Conservation (phyloP, 2,888 invertebrate genomes). For the Oasisia sp. region DNA sequence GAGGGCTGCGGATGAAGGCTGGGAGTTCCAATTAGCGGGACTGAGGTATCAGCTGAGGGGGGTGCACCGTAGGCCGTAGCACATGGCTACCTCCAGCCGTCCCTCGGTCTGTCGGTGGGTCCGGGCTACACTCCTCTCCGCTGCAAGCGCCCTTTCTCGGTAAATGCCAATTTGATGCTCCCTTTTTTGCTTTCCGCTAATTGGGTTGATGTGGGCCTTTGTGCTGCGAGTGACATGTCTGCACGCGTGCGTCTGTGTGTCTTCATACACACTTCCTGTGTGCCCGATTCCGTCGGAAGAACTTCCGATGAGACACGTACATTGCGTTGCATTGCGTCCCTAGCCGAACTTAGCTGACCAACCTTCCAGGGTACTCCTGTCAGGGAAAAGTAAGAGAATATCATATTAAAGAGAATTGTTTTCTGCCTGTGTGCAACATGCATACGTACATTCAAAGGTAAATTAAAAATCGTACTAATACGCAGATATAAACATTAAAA, state of each 20-base stretch:
- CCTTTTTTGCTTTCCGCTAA: not conserved
- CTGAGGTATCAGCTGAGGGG: not conserved
- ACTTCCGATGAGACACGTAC: not conserved
- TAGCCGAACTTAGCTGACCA: no score
- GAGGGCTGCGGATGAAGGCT: not conserved
- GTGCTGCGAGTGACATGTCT: not conserved
- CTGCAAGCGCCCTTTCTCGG: not conserved
- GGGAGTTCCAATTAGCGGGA: not conserved
- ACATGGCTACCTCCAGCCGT: not conserved
- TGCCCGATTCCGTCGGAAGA: not conserved
- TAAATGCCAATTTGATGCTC: constrained; percentile 17
- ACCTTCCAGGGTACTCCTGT: no score
- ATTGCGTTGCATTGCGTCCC: not conserved
- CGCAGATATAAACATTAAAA: no score
- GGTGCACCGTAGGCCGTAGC: not conserved
- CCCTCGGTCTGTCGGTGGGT: not conserved
- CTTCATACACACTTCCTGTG: not conserved
- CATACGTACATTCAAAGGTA: no score
- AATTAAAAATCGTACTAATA: no score
- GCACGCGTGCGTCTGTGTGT: not conserved
- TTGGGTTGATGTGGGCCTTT: constrained; percentile 6
- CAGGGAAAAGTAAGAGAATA: no score
- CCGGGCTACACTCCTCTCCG: not conserved
- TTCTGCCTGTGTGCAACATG: no score
- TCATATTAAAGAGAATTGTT: no score